Percentiles rank a stretch among this genome's conserved stretches.
Conservation (phyloP, 2,797 vertebrate species). For the Oreortyx pictus region DNA sequence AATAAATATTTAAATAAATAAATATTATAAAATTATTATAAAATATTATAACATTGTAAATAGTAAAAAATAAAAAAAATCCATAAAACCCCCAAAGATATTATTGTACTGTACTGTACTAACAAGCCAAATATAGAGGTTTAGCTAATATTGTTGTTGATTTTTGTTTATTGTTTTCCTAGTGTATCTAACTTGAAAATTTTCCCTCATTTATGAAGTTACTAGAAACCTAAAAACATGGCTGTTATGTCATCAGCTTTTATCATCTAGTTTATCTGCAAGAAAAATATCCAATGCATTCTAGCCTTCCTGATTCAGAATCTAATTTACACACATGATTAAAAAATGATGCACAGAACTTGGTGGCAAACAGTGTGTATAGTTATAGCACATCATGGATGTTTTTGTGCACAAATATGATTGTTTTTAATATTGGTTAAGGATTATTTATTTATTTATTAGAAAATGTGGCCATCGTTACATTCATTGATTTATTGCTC, state of each 20-base stretch:
- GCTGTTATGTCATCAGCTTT: constrained; percentile 3
- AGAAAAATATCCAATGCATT: constrained; percentile 5
- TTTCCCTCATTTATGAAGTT: constrained; percentile 10
- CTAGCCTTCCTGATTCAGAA: background rate
- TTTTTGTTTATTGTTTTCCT: background rate
- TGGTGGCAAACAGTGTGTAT: background rate
- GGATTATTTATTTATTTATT: background rate
- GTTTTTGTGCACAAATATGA: background rate
- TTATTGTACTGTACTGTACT: background rate
- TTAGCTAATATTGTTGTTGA: background rate
- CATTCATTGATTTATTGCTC: background rate
- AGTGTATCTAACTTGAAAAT: constrained; percentile 30
- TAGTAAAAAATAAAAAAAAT: background rate
- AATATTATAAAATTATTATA: background rate
- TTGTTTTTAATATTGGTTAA: background rate
- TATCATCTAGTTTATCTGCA: constrained; percentile 41
- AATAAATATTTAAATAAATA: no score
- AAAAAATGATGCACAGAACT: background rate
- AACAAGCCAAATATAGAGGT: background rate
- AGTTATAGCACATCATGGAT: background rate
- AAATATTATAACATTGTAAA: background rate
- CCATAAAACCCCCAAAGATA: background rate
- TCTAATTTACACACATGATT: background rate
- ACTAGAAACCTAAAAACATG: constrained; percentile 35
- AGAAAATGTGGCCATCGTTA: background rate